phyloP scores from a whole-genome alignment of 2,113 vertebrate species.

The Sigmodon hispidus region DNA sequence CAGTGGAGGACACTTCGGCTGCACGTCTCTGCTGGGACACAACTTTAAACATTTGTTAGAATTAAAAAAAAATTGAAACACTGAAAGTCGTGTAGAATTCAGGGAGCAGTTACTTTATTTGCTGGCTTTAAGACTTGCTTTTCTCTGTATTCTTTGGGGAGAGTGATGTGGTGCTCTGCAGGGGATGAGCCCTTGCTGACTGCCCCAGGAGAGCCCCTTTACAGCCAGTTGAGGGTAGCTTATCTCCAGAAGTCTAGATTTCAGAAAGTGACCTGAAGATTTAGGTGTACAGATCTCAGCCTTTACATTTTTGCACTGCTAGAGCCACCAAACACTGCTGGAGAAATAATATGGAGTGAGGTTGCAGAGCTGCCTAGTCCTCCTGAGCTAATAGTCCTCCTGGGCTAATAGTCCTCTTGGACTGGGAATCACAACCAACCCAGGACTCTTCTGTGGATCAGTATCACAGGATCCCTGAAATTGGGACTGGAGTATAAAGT shows the following conservation, averaged over 20 bases:
- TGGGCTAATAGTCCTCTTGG: background rate
- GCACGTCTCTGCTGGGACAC: slow-evolving; percentile 35
- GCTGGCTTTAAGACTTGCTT: background rate
- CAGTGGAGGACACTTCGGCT: background rate
- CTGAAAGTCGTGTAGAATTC: slow-evolving; percentile 26
- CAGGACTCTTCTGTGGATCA: background rate
- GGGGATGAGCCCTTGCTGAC: background rate
- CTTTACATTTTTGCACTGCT: background rate
- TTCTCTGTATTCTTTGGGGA: background rate
- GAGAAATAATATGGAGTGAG: background rate
- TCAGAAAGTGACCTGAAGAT: background rate
- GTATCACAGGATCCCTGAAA: background rate
- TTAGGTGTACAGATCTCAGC: background rate
- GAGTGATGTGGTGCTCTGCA: background rate
- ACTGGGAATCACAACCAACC: background rate
- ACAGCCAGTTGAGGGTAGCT: background rate
- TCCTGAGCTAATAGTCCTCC: background rate
- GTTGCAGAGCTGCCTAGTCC: background rate
- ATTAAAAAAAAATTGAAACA: background rate
- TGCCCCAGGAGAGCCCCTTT: background rate
- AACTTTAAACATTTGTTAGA: slow-evolving; percentile 44
- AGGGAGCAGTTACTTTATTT: slow-evolving; percentile 1
- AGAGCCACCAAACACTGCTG: background rate
- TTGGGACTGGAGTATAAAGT: background rate
- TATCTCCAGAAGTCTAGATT: background rate